These are phyloP conservation scores for Malacoctenus gilli DNA, from an alignment of 2,797 vertebrate species.

Conservation along the genomic window DNA sequence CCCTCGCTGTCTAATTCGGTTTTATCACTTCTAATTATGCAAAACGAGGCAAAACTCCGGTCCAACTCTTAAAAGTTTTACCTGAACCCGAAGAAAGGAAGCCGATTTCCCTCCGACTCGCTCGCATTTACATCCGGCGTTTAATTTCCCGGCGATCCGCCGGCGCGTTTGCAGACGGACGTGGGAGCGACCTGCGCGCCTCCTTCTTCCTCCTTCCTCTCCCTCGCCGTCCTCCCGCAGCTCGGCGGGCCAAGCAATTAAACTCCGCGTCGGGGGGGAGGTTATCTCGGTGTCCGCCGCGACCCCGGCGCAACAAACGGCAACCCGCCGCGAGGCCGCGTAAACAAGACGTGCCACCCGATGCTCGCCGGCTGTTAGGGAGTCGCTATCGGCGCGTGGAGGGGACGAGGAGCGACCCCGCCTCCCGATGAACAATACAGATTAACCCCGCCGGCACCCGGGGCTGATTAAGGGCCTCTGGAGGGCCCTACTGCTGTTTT, in stretches of 20 bases:
- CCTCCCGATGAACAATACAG: constrained; percentile 50
- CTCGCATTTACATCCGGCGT: neutral
- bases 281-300: constrained; percentile 67
- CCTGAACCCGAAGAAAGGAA: neutral
- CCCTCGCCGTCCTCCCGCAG: constrained; percentile 49
- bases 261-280: constrained; percentile 60
- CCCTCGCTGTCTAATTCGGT: neutral
- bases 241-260: constrained; percentile 71
- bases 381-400: constrained; percentile 48
- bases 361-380: constrained; percentile 52
- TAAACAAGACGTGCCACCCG: constrained; percentile 56
- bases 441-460: constrained; percentile 62
- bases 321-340: constrained; percentile 38
- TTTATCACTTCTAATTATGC: neutral
- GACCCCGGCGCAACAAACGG: constrained; percentile 52
- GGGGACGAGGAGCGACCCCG: constrained; percentile 30
- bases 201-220: constrained; percentile 24
- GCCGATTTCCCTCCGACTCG: neutral
- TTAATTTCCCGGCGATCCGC: neutral
- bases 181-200: constrained; percentile 20
- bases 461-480: constrained; percentile 50
- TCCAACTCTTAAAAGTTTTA: constrained; percentile 4
- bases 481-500: constrained; percentile 45
- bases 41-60: neutral
- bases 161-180: constrained; percentile 28